Base-by-base conservation (phyloP, 64 coral and sea anemone species). In the Porites australiensis region DNA sequence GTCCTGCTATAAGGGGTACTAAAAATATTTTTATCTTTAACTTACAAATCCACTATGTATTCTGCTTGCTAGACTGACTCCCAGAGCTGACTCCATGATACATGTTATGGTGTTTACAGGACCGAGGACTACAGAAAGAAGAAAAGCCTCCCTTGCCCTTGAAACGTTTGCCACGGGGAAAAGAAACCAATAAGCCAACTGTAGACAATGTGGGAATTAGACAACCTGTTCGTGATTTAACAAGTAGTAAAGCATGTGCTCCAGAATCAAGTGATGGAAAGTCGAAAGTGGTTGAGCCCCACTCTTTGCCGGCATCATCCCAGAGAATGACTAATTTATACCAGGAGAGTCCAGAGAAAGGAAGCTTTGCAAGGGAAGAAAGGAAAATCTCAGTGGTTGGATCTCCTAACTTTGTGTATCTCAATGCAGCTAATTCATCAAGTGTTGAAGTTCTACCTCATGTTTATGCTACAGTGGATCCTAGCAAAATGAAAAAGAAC, bases 381-480 rank as follows among this genome's bases (percentile, higher is more conserved):
- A 90, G 43, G 16, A 27, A 5, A 78, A 53, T 89, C 3, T 84
- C 88, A 53, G 68, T 94, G 70, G 87, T 88, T 55, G 90, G 77
- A 8, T 98, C 95, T 65, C 95, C 95, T 0, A 98, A 98, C 22
- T 98, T 98, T 88, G 63, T 90, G 20, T 98, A 94, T 82, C 16
- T 98, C 23, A 94, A 98, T 87, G 84, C 75, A 13, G 80, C 88
- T 55, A 69, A 94, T 83, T 98, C 95, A 13, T 93, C 87, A 23
- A 98, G 95, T 52, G 83, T 98, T 48, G 95, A 98, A 62, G 95
- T 98, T 13, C 53, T 98, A 49, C 92, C 95, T 44, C 71, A 86
- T 52, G 50, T 98, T 12, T 98, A 98, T 66, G 93, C 92, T 44
- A 75, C 84, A 67, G 95, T 98, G 7, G 95, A 98, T 69, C 90